Evolutionary conservation across 2,888 invertebrate species (phyloP).

Genomic region (Cephus sareptanus): DNA sequence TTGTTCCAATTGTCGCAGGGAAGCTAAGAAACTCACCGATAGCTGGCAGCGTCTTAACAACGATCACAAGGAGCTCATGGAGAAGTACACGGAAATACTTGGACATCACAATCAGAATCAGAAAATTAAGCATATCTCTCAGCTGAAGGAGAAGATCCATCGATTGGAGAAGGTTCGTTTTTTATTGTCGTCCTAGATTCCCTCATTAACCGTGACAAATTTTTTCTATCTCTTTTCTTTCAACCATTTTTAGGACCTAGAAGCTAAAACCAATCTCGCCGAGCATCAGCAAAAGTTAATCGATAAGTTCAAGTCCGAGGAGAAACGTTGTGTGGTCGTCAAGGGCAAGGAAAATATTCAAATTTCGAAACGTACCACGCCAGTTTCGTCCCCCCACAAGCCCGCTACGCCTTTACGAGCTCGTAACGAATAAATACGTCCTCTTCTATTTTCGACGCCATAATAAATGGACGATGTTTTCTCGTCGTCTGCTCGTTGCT

Average conservation of each 20-base stretch:
- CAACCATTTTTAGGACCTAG: constrained; percentile 45
- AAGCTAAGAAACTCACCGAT: constrained; percentile 40
- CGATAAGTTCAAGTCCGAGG: constrained; percentile 64
- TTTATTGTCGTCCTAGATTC: constrained; percentile 32
- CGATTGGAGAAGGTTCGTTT: constrained; percentile 66
- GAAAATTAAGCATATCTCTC: constrained; percentile 71
- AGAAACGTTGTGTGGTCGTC: constrained; percentile 45
- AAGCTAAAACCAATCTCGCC: constrained; percentile 40
- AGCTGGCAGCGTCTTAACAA: constrained; percentile 64
- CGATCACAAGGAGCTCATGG: constrained; percentile 68
- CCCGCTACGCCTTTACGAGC: constrained; percentile 65
- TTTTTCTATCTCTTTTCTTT: constrained; percentile 7
- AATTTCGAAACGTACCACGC: constrained; percentile 52
- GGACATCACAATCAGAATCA: constrained; percentile 76
- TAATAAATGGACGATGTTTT: no score
- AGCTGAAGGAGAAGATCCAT: constrained; percentile 66
- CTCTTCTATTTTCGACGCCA: no score
- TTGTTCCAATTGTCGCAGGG: constrained; percentile 30
- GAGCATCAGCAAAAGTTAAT: constrained; percentile 60
- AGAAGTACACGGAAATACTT: constrained; percentile 71
- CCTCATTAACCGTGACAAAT: no score
- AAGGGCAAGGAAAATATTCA: constrained; percentile 68
- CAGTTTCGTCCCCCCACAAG: constrained; percentile 57
- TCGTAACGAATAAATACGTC: constrained; percentile 57
- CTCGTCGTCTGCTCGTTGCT: no score